A percentile compares a stretch with the other conserved stretches of the same genome.
Evolutionary conservation across 2,888 invertebrate genomes (phyloP).

Genomic region (Drosophila ustulata): DNA sequence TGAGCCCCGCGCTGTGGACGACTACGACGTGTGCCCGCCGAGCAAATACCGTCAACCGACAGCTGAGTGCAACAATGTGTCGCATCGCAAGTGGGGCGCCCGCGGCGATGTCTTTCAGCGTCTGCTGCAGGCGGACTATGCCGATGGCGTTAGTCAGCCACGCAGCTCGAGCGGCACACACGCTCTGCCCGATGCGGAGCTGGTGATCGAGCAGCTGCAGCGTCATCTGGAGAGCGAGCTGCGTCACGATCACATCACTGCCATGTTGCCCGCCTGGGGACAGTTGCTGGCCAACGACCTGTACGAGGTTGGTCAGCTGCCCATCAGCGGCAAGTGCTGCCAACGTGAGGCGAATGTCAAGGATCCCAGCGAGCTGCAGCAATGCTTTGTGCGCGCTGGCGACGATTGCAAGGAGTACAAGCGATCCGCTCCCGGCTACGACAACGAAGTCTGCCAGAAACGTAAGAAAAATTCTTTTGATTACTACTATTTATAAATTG

Average conservation of each 20-base stretch:
- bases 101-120: constrained; percentile 92
- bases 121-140: constrained; percentile 90
- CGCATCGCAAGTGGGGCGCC: constrained; percentile 93
- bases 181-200: constrained; percentile 87
- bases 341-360: constrained; percentile 64
- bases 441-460: constrained; percentile 88
- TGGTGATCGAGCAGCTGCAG: constrained; percentile 87
- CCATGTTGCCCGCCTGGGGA: constrained; percentile 92
- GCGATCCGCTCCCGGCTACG: constrained; percentile 89
- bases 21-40: constrained; percentile 88
- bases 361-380: constrained; percentile 85
- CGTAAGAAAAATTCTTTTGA: constrained; percentile 85
- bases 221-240: constrained; percentile 85
- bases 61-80: constrained; percentile 95
- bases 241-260: constrained; percentile 91
- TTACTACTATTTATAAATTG: too few relatives aligned
- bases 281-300: constrained; percentile 91
- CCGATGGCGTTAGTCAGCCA: constrained; percentile 86
- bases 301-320: constrained; percentile 88
- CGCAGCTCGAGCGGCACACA: constrained; percentile 87
- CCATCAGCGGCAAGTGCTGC: constrained; percentile 84
- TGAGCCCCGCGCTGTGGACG: constrained; percentile 51
- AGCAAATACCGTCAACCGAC: constrained; percentile 93
- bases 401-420: constrained; percentile 88
- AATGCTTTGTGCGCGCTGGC: constrained; percentile 86